Evolutionary conservation across 2,797 vertebrate genomes (phyloP), one percentile per base, ranked within the genome.

Genomic region (Holocentrus rufus): DNA sequence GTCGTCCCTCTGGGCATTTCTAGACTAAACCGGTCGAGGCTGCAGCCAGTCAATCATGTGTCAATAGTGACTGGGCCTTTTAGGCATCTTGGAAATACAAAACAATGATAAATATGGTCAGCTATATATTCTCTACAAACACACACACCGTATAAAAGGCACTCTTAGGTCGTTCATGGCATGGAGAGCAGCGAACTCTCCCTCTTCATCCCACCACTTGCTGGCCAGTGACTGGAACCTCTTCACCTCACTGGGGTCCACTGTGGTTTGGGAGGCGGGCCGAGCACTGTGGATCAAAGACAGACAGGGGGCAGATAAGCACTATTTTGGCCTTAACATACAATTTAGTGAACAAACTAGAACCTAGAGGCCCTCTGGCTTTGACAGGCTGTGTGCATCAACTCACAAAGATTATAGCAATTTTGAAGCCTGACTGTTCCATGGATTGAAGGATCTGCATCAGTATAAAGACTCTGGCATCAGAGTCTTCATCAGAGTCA

Each of bases 151-250:
- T 87, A 99, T 94, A 82, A 99, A 99, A 15, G 98, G 98, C 61
- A 99, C 96, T 87, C 98, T 92, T 54, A 99, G 92, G 74, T 97
- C 96, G 74, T 99, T 99, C 96, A 99, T 95, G 71, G 96, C 91
- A 82, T 99, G 98, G 69, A 99, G 95, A 53, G 94, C 91, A 13
- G 92, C 92, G 79, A 96, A 98, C 18, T 94, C 93, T 75, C 98
- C 98, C 72, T 94, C 89, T 68, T 97, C 94, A 69, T 99, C 95
- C 98, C 98, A 99, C 98, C 98, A 99, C 84, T 93, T 96, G 78
- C 91, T 88, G 6, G 97, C 95, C 18, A 97, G 90, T 5, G 89
- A 89, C 90, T 94, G 93, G 92, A 99, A 99, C 87, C 92, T 95
- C 77, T 91, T 96, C 25, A 97, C 23, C 85, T 99, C 98, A 1